Evolutionary conservation across 2,113 vertebrate species (phyloP).

Genomic region (Nymphicus hollandicus): DNA sequence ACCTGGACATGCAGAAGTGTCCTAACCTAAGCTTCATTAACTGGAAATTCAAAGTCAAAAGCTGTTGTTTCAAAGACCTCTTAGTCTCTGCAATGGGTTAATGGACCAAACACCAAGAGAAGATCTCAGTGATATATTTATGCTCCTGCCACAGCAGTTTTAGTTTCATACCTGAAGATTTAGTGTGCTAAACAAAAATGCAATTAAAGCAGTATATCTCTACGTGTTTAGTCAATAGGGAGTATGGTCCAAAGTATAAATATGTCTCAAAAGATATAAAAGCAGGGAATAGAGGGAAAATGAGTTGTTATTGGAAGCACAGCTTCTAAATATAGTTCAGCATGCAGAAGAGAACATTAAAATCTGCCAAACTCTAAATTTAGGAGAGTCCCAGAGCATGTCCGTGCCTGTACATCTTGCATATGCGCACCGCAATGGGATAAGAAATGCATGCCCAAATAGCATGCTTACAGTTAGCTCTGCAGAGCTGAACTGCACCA

Average conservation of each 20-base stretch:
- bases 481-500: background rate
- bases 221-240: background rate
- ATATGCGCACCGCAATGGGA: background rate
- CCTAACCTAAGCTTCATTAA: background rate
- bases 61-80: background rate
- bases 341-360: background rate
- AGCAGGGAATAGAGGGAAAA: background rate
- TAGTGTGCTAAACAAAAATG: background rate
- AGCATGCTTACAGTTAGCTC: background rate
- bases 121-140: background rate
- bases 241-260: background rate
- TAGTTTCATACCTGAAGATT: background rate
- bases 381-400: background rate
- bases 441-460: background rate
- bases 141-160: background rate
- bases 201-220: background rate
- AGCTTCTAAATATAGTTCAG: constrained; percentile 25
- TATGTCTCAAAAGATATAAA: background rate
- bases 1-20: background rate
- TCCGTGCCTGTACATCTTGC: background rate
- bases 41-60: background rate
- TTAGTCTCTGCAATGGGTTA: background rate
- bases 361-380: constrained; percentile 11
- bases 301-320: background rate
- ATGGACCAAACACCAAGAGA: background rate